Conservation (phyloP, 2,797 vertebrate species). For the Cetoscarus ocellatus region DNA sequence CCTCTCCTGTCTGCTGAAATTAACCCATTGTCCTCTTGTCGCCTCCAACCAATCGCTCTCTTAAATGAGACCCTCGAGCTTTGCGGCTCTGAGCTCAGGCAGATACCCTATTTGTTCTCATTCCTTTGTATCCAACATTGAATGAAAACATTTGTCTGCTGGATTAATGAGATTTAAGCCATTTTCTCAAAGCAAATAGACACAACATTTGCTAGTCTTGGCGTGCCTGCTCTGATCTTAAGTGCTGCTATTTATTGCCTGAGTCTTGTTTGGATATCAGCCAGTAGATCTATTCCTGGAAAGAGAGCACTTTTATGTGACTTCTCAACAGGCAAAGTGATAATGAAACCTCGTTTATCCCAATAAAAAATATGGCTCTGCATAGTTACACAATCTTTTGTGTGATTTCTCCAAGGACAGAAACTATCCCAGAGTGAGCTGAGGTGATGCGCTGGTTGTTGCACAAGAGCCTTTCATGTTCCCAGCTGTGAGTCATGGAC, state of each 20-base stretch:
- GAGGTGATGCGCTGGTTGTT: slow-evolving; percentile 55
- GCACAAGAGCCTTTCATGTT: slow-evolving; percentile 49
- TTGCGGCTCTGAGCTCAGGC: slow-evolving; percentile 6
- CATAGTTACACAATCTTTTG: slow-evolving; percentile 50
- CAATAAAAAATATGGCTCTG: slow-evolving; percentile 38
- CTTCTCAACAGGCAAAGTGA: slow-evolving; percentile 27
- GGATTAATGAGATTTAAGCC: slow-evolving; percentile 30
- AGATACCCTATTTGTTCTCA: slow-evolving; percentile 24
- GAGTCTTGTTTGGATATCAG: slow-evolving; percentile 48
- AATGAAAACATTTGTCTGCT: slow-evolving; percentile 37
- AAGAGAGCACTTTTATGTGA: slow-evolving; percentile 19
- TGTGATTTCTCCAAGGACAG: slow-evolving; percentile 51
- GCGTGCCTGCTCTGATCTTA: slow-evolving; percentile 17
- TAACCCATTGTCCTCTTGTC: slow-evolving; percentile 70
- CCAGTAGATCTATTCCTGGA: slow-evolving; percentile 57
- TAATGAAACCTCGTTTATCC: slow-evolving; percentile 50
- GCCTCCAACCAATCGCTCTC: slow-evolving; percentile 36
- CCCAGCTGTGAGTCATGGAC: slow-evolving; percentile 45
- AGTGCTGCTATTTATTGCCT: slow-evolving; percentile 49
- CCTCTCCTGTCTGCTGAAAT: slow-evolving; percentile 56
- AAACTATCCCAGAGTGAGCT: slow-evolving; percentile 33
- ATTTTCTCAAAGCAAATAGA: slow-evolving; percentile 35
- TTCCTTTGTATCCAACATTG: slow-evolving; percentile 12
- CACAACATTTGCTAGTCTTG: slow-evolving; percentile 29
- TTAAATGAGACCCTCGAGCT: slow-evolving; percentile 41